These are phyloP conservation scores for Cryptoprocta ferox DNA, from an alignment of 2,797 vertebrate genomes.

Conservation along the genomic window DNA sequence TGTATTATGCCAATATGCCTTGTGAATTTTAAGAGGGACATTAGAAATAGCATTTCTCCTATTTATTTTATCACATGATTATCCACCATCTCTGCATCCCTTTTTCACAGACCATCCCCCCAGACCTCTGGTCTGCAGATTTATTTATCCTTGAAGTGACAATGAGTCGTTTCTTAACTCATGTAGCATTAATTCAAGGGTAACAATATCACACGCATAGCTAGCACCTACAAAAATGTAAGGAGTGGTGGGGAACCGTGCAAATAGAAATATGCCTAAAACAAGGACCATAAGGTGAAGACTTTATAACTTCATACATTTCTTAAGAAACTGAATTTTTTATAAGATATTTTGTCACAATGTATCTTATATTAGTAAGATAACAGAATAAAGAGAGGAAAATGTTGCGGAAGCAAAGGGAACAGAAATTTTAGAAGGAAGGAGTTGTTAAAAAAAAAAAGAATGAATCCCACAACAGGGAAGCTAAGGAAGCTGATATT, in stretches of 20 bases:
- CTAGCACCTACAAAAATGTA: neutral
- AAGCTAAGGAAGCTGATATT: slow-evolving; percentile 28
- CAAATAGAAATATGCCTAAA: neutral
- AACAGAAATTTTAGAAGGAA: neutral
- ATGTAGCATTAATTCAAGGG: neutral
- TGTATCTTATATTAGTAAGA: neutral
- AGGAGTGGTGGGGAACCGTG: neutral
- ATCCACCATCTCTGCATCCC: neutral
- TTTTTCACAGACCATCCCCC: neutral
- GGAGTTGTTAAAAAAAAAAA: neutral
- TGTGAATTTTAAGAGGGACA: neutral
- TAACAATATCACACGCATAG: neutral
- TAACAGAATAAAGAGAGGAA: neutral
- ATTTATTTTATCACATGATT: slow-evolving; percentile 5
- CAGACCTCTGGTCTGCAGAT: neutral
- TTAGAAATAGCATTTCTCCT: neutral
- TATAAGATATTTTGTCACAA: neutral
- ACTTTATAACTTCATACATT: neutral
- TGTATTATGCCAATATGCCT: neutral
- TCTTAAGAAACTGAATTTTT: neutral
- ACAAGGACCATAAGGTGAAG: neutral
- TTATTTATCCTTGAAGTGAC: neutral
- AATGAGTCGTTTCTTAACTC: neutral
- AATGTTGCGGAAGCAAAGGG: neutral
- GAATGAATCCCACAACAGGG: neutral